Conservation (phyloP, 2,113 vertebrate species). For the Acrocephalus kingi region DNA sequence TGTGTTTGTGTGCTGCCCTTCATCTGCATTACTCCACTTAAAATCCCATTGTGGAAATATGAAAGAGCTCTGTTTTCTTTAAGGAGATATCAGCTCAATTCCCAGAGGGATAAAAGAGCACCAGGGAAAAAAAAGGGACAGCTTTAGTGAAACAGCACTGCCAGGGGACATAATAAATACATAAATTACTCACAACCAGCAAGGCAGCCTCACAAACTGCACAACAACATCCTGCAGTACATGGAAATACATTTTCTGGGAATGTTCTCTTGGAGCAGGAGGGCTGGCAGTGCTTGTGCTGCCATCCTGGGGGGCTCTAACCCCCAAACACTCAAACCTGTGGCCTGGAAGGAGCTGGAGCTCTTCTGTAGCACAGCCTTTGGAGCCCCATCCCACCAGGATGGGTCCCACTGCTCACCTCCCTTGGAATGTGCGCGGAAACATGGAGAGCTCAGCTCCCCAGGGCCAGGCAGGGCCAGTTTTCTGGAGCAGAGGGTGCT, state of each 20-base stretch:
- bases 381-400: neutral
- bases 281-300: neutral
- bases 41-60: conserved; percentile 50
- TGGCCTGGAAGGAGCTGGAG: neutral
- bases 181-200: conserved; percentile 54
- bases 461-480: neutral
- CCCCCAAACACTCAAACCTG: neutral
- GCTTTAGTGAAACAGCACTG: conserved; percentile 56
- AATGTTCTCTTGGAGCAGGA: neutral
- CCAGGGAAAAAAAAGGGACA: neutral
- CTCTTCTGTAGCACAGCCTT: neutral
- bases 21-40: conserved; percentile 61
- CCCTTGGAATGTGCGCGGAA: rapidly evolving
- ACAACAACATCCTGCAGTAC: neutral
- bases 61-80: conserved; percentile 53
- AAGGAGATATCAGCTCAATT: conserved; percentile 30
- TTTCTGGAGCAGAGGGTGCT: neutral
- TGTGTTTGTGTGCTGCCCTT: conserved; percentile 37
- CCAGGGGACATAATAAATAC: conserved; percentile 53
- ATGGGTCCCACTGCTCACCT: neutral
- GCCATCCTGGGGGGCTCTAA: neutral
- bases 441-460: neutral
- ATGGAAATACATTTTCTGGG: neutral
- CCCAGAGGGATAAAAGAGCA: conserved; percentile 46
- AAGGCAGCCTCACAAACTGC: neutral